phyloP scores from a whole-genome alignment of 2,888 invertebrate genomes.

The Tetragonisca angustula region DNA sequence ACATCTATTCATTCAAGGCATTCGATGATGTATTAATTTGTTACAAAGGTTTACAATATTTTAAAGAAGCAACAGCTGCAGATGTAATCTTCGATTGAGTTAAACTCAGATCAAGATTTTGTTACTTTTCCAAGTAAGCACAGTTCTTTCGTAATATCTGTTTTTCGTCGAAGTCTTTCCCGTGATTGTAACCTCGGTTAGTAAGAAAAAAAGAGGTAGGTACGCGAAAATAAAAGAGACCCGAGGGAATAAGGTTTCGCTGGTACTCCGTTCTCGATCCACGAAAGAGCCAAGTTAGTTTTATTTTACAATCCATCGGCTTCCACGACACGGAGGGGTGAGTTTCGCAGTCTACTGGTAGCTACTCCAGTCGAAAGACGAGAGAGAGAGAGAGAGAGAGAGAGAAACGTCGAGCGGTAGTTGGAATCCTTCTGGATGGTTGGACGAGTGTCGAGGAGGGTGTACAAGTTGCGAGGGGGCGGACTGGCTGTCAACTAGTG shows the following conservation, averaged over 20 bases:
- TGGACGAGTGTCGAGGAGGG: constrained; percentile 60
- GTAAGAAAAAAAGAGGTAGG: constrained; percentile 44
- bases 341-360: constrained; percentile 57
- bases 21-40: not conserved
- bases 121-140: constrained; percentile 50
- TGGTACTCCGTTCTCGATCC: constrained; percentile 75
- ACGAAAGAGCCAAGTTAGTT: constrained; percentile 83
- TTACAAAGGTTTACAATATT: constrained; percentile 8
- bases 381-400: constrained; percentile 26
- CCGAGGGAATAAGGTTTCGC: constrained; percentile 82
- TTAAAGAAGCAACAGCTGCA: constrained; percentile 13
- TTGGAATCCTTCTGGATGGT: constrained; percentile 74
- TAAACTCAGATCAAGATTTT: constrained; percentile 52
- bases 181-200: constrained; percentile 38
- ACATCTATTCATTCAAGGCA: constrained; percentile 24
- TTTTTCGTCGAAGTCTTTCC: constrained; percentile 21
- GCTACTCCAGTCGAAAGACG: constrained; percentile 33
- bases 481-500: constrained; percentile 83
- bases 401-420: constrained; percentile 41
- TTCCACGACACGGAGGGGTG: constrained; percentile 74
- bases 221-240: constrained; percentile 74
- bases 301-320: constrained; percentile 84
- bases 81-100: constrained; percentile 10
- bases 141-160: constrained; percentile 20
- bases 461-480: constrained; percentile 70